Base-by-base conservation (phyloP, 2,113 vertebrate species). In the Pitta sordida region DNA sequence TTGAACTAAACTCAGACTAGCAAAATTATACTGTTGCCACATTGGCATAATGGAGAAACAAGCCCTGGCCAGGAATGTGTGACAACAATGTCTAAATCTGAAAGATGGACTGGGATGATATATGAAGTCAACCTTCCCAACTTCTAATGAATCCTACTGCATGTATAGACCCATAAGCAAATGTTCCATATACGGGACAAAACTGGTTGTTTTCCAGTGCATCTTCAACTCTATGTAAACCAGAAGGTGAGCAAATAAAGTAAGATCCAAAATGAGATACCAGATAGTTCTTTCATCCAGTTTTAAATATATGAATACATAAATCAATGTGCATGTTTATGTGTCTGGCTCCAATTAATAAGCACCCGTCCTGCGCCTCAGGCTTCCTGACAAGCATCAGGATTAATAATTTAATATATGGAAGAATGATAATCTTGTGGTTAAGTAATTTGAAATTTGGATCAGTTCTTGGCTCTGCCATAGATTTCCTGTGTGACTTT, bases 311-410 rank as follows among this genome's bases (percentile, higher is more conserved):
- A 93, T 94, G 94, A 94, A 96, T 96, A 90, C 92, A 94, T 96
- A 96, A 96, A 96, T 93, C 93, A 96, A 58, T 90, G 89, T 44
- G 84, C 71, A 77, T 94, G 94, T 94, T 96, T 95, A 94, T 94
- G 86, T 91, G 95, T 96, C 95, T 96, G 94, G 86, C 94, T 95
- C 82, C 92, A 94, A 93, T 96, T 94, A 96, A 96, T 95, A 96
- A 93, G 95, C 78, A 95, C 90, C 91, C 90, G 67, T 94, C 93
- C 92, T 95, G 58, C 86, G 96, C 96, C 97, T 74, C 81, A 91
- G 96, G 96, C 95, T 92, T 63, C 81, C 60, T 56, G 93, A 96
- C 93, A 94, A 96, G 86, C 62, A 95, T 95, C 93, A 94, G 90
- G 93, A 95, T 96, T 96, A 97, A 90, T 90, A 95, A 94, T 86